Evolutionary conservation across 2,888 invertebrate genomes (phyloP).

Genomic region (Andrena bicolor): DNA sequence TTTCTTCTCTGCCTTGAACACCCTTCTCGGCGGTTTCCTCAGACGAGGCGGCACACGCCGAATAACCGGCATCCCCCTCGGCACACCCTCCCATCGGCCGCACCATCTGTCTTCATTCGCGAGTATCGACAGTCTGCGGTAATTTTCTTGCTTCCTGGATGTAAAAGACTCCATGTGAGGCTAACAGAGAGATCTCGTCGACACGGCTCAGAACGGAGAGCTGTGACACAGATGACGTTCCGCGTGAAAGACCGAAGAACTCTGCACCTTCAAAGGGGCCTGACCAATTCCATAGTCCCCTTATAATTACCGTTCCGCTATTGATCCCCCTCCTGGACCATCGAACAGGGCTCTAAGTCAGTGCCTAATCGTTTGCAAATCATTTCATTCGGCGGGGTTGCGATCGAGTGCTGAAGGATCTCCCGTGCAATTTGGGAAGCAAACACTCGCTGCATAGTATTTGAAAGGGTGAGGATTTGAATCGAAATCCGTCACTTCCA

Average conservation of each 20-base stretch:
- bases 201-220: background rate
- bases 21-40: slow-evolving; percentile 52
- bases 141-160: slow-evolving; percentile 49
- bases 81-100: slow-evolving; percentile 35
- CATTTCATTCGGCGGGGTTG: slow-evolving; percentile 60
- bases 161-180: slow-evolving; percentile 8
- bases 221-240: slow-evolving; percentile 39
- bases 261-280: background rate
- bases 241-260: background rate
- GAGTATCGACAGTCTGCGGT: slow-evolving; percentile 53
- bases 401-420: slow-evolving; percentile 17
- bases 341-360: slow-evolving; percentile 8
- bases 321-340: background rate
- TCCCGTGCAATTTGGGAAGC: slow-evolving; percentile 9
- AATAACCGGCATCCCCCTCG: slow-evolving; percentile 19
- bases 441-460: slow-evolving; percentile 23
- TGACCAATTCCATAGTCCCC: background rate
- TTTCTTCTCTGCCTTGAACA: slow-evolving; percentile 43
- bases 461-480: background rate
- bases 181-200: slow-evolving; percentile 7
- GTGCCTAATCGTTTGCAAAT: slow-evolving; percentile 64
- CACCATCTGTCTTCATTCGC: slow-evolving; percentile 71
- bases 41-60: slow-evolving; percentile 66
- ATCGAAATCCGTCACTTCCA: slow-evolving; percentile 6
- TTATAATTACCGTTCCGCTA: background rate